phyloP scores from a whole-genome alignment of 1,140 invertebrate genomes.

The Sweltsa coloradensis region DNA sequence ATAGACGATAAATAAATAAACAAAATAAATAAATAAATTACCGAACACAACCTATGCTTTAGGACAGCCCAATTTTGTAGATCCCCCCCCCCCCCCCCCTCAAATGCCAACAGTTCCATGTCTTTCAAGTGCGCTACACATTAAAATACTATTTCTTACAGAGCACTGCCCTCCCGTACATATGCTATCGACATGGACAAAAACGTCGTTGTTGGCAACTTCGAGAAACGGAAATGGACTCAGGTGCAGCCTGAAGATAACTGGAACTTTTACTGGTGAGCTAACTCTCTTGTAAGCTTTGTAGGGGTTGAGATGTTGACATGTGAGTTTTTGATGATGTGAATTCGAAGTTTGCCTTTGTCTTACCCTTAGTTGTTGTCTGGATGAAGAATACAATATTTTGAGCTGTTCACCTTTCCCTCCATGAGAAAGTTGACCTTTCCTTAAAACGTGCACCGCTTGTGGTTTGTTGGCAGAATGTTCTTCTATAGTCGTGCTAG shows the following conservation, averaged over 20 bases:
- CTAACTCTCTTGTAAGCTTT: constrained; percentile 10
- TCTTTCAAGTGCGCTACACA: too few species aligned
- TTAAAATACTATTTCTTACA: too few species aligned
- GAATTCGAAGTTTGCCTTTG: background rate
- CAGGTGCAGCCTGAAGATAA: constrained; percentile 86
- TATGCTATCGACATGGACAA: constrained; percentile 92
- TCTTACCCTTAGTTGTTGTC: background rate
- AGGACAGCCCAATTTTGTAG: too few species aligned
- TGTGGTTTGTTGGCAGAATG: too few species aligned
- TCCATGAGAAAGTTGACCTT: background rate
- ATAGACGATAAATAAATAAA: too few species aligned
- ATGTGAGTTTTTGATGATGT: constrained; percentile 1
- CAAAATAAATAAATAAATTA: too few species aligned
- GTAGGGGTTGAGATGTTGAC: constrained; percentile 1
- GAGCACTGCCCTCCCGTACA: too few species aligned
- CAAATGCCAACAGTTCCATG: too few species aligned
- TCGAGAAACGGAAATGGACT: constrained; percentile 84
- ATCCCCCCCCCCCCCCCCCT: too few species aligned
- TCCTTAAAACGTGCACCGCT: too few species aligned
- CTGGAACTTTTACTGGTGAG: constrained; percentile 92
- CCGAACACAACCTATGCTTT: too few species aligned
- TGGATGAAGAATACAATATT: background rate
- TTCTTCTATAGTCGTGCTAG: too few species aligned
- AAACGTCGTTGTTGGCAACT: constrained; percentile 88
- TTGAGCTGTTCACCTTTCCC: background rate